Evolutionary conservation across 2,113 vertebrate species (phyloP).

Genomic region (Onychostruthus taczanowskii): DNA sequence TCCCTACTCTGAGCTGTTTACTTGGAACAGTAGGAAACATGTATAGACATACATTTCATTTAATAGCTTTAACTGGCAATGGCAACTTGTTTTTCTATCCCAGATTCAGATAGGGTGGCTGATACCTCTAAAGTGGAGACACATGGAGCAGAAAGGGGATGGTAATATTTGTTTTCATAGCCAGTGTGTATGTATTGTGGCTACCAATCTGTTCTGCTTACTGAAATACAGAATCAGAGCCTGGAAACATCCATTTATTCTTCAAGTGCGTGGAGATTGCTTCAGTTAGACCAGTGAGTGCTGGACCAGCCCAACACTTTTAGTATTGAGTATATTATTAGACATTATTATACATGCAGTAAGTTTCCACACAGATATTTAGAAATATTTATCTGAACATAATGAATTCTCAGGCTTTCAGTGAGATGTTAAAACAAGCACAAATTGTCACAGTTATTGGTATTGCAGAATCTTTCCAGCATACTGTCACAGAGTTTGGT

Average conservation of each 20-base stretch:
- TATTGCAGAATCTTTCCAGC: not conserved
- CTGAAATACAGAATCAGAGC: not conserved
- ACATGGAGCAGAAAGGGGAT: not conserved
- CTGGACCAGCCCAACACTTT: not conserved
- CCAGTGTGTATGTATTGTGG: not conserved
- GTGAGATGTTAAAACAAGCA: not conserved
- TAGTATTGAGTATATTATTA: not conserved
- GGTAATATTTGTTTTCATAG: not conserved
- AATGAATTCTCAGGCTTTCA: not conserved
- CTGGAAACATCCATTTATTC: not conserved
- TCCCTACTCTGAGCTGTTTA: not conserved
- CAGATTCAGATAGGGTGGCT: accelerated
- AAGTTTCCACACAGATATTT: not conserved
- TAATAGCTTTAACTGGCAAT: not conserved
- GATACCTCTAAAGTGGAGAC: not conserved
- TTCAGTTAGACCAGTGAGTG: not conserved
- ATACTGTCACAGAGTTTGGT: not conserved
- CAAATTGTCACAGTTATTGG: not conserved
- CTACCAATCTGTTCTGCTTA: not conserved
- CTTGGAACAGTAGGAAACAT: not conserved
- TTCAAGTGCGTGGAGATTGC: not conserved
- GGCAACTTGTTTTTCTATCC: not conserved
- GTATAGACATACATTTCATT: not conserved
- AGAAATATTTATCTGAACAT: not conserved
- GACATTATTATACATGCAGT: not conserved